Percentiles rank a stretch among this genome's conserved stretches.
These are phyloP conservation scores for Caretta caretta DNA, from an alignment of 2,113 vertebrate genomes.

Conservation along the genomic window DNA sequence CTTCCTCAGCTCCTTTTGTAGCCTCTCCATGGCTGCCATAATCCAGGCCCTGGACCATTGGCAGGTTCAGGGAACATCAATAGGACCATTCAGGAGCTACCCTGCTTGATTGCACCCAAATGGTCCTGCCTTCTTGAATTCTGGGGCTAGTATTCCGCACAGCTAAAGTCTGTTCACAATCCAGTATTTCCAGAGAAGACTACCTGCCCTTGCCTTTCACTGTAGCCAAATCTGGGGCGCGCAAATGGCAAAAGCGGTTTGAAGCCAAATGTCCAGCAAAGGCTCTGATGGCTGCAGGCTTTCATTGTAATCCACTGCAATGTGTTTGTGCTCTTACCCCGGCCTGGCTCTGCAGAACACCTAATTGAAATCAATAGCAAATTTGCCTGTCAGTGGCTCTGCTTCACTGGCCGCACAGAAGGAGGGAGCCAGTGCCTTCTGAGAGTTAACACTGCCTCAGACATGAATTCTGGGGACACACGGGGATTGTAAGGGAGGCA, in stretches of 20 bases:
- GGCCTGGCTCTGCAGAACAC: neutral
- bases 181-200: neutral
- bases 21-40: neutral
- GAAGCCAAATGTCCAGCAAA: neutral
- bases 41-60: neutral
- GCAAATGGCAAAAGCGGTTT: rapidly evolving
- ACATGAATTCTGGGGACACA: neutral
- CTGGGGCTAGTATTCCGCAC: neutral
- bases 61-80: neutral
- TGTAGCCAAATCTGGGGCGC: neutral
- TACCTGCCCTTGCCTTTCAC: neutral
- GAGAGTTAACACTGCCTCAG: rapidly evolving
- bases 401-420: neutral
- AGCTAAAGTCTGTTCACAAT: neutral
- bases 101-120: too few relatives aligned
- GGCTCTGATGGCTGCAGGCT: neutral
- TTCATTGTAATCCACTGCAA: neutral
- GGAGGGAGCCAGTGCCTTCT: neutral
- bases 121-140: neutral
- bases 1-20: neutral
- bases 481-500: rapidly evolving
- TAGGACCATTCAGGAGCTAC: neutral
- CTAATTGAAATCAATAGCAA: neutral
- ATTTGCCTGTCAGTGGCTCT: neutral
- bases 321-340: neutral